These are phyloP conservation scores for Aphelinus atriplicis DNA, from an alignment of 1,140 invertebrate genomes.

Conservation along the genomic window DNA sequence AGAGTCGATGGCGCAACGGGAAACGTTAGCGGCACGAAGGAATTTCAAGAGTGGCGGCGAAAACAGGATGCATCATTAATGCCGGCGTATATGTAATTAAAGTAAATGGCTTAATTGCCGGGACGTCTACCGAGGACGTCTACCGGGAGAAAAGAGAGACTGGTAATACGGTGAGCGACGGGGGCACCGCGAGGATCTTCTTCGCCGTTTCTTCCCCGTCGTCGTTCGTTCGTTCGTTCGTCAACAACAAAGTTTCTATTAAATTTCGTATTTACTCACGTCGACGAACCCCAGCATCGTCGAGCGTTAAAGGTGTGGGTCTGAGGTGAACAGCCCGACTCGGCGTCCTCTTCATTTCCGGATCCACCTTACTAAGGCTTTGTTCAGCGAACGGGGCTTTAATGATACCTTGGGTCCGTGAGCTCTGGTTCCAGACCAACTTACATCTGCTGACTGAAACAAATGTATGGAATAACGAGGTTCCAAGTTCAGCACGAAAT, in stretches of 20 bases:
- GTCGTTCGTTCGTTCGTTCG: constrained; percentile 39
- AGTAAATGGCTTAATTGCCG: constrained; percentile 56
- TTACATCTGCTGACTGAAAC: too few species aligned
- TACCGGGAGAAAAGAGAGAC: constrained; percentile 29
- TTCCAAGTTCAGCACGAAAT: too few species aligned
- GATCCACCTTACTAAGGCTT: too few species aligned
- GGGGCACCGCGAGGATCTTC: constrained; percentile 44
- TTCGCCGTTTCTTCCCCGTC: constrained; percentile 34
- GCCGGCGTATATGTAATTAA: constrained; percentile 54
- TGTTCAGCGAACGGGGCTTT: too few species aligned
- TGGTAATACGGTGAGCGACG: constrained; percentile 18
- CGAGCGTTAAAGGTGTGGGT: not conserved
- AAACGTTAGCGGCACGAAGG: not conserved
- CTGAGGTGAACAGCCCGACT: too few species aligned
- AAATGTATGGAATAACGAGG: too few species aligned
- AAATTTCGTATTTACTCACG: constrained; percentile 57
- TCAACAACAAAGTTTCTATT: constrained; percentile 58
- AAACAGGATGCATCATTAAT: constrained; percentile 56
- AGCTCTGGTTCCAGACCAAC: too few species aligned
- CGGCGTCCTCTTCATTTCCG: too few species aligned
- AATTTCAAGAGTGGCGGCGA: constrained; percentile 34
- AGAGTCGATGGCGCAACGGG: not conserved
- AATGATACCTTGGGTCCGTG: too few species aligned
- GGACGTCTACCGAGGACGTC: constrained; percentile 33
- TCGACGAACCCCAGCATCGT: constrained; percentile 27